Evolutionary conservation across 2,888 invertebrate genomes (phyloP).

Genomic region (Cyrtodaria siliqua): DNA sequence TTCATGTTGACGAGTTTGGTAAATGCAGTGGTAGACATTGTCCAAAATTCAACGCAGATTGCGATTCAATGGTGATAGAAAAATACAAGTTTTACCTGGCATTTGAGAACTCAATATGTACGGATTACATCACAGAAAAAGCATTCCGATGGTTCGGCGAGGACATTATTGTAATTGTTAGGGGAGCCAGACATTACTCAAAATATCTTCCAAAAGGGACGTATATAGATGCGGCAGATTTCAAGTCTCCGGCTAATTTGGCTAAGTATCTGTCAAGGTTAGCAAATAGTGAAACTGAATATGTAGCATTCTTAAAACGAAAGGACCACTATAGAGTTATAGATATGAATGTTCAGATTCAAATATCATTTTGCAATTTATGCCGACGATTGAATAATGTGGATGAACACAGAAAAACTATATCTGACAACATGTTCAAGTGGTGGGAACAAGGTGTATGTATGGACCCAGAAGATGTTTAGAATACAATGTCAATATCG

Average conservation of each 20-base stretch:
- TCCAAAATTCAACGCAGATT: conserved; percentile 35
- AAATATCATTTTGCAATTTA: neutral
- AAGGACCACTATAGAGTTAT: conserved; percentile 17
- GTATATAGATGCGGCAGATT: conserved; percentile 54
- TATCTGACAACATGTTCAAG: neutral
- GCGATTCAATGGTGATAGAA: conserved; percentile 16
- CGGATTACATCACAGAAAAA: conserved; percentile 64
- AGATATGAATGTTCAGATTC: neutral
- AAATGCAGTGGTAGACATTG: conserved; percentile 41
- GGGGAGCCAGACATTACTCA: conserved; percentile 47
- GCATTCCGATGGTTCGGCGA: conserved; percentile 51
- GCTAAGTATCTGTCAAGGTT: conserved; percentile 37
- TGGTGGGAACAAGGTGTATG: neutral
- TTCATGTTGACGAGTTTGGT: conserved; percentile 55
- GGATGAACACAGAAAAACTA: neutral
- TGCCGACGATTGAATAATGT: neutral
- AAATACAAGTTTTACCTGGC: conserved; percentile 64
- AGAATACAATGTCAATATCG: too few relatives aligned
- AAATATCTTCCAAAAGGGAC: conserved; percentile 46
- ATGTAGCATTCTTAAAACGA: conserved; percentile 21
- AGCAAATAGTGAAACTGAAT: conserved; percentile 24
- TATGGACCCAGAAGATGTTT: too few relatives aligned
- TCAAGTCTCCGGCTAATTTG: conserved; percentile 35
- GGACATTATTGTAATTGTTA: conserved; percentile 50
- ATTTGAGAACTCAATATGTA: conserved; percentile 64